Base-by-base conservation (phyloP, 1,140 invertebrate genomes). In the Archivesica marissinica region DNA sequence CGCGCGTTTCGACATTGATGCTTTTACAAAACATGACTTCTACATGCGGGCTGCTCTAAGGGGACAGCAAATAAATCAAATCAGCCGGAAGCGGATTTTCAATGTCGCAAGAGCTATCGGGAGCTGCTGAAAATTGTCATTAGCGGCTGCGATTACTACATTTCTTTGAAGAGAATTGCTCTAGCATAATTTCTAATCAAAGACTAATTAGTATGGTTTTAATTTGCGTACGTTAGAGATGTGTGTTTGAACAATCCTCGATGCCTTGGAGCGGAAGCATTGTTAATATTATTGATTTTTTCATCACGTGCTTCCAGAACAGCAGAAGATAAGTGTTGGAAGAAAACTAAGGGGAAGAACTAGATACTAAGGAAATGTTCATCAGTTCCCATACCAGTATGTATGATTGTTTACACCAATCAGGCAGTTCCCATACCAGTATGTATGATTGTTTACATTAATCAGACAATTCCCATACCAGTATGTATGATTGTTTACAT, bases 31-130 rank as follows among this genome's bases (percentile, higher is more conserved):
- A 23, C 54, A 28, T 28, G 25, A 59, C 23, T 20, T 23, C 25
- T 28, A 52, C 50, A 52, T 52, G 50, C 50, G 50, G 50, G 50
- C 3, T 52, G 17, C 6, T 20, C 50, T 20, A 7, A 52, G 50
- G 50, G 50, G 50, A 52, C 50, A 52, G 50, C 50, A 52, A 52
- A 52, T 52, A 59, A 59, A 59, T 59, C 54, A 28, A 59, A 59
- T 23, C 54, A 59, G 54, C n/a, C n/a, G 25, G 54, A 59, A 28
- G n/a, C 23, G 25, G 54, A 59, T 59, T 59, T 59, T 59, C 54
- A 15, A 28, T 28, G 54, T 15, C n/a, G 2, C 2, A 59, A 28
- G 54, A 59, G 23, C 15, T 59, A 59, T 59, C 9, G 25, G n/a
- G 25, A 59, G n/a, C 25, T 59, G 25, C n/a, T 59, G 54, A 15